These are phyloP conservation scores for Lutraria lutraria DNA, from an alignment of 2,888 invertebrate genomes.

Conservation along the genomic window DNA sequence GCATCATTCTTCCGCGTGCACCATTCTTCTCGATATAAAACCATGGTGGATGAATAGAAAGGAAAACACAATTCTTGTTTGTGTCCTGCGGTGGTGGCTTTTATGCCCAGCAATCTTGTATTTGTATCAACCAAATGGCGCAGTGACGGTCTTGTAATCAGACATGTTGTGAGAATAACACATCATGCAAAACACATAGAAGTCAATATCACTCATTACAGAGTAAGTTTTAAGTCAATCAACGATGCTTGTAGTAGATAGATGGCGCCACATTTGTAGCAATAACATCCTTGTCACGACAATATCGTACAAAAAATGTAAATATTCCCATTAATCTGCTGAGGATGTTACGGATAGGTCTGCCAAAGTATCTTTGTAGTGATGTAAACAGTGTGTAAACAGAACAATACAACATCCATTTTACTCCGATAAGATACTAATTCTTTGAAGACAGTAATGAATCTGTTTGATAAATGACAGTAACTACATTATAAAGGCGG, in stretches of 20 bases:
- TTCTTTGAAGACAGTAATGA: neutral
- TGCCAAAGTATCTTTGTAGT: neutral
- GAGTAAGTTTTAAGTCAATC: slow-evolving; percentile 16
- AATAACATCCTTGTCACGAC: neutral
- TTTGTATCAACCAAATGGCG: slow-evolving; percentile 18
- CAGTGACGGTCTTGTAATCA: neutral
- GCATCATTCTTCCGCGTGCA: slow-evolving; percentile 18
- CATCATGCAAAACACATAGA: slow-evolving; percentile 16
- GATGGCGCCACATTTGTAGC: slow-evolving; percentile 19
- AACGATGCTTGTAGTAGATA: slow-evolving; percentile 21
- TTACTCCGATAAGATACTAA: neutral
- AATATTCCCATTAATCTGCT: neutral
- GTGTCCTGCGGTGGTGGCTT: slow-evolving; percentile 30
- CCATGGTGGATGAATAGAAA: slow-evolving; percentile 28
- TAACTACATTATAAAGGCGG: no score
- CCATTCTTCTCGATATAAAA: neutral
- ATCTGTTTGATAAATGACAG: neutral
- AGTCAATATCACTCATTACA: slow-evolving; percentile 18
- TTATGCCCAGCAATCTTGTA: slow-evolving; percentile 26
- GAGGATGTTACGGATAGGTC: neutral
- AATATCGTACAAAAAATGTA: slow-evolving; percentile 17
- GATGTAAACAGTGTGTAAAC: neutral
- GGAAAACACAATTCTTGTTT: slow-evolving; percentile 39
- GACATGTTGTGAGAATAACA: slow-evolving; percentile 9
- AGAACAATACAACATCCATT: neutral